phyloP scores from a whole-genome alignment of 2,888 invertebrate species.

The Thalpophila matura region DNA sequence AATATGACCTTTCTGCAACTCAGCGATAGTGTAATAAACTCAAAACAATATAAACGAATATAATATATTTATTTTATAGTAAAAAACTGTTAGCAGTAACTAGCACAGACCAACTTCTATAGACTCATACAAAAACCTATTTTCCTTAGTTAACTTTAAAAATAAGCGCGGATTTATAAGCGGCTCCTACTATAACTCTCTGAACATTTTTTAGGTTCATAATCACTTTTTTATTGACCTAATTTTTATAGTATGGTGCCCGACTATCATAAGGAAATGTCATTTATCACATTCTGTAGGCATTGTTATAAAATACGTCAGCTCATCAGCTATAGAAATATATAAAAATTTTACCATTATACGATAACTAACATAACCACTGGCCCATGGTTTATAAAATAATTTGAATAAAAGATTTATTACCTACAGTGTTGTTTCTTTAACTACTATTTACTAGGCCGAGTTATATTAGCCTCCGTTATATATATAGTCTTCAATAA shows the following conservation, averaged over 20 bases:
- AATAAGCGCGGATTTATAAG: background rate
- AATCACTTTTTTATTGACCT: background rate
- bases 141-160: background rate
- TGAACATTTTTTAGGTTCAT: constrained; percentile 2
- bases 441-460: constrained; percentile 15
- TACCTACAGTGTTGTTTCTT: no score
- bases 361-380: constrained; percentile 9
- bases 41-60: no score
- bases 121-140: background rate
- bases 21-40: no score
- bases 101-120: background rate
- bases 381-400: constrained; percentile 32
- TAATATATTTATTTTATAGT: no score
- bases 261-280: background rate
- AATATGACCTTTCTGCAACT: no score
- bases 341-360: constrained; percentile 13
- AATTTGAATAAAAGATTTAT: no score
- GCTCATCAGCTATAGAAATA: background rate
- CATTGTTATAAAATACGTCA: no score
- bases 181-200: background rate
- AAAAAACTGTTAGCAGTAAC: no score
- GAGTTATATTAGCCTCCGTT: constrained; percentile 30
- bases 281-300: background rate
- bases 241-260: background rate
- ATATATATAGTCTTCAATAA: constrained; percentile 29